Conservation (phyloP, 2,113 vertebrate species). For the Melierax canorus region DNA sequence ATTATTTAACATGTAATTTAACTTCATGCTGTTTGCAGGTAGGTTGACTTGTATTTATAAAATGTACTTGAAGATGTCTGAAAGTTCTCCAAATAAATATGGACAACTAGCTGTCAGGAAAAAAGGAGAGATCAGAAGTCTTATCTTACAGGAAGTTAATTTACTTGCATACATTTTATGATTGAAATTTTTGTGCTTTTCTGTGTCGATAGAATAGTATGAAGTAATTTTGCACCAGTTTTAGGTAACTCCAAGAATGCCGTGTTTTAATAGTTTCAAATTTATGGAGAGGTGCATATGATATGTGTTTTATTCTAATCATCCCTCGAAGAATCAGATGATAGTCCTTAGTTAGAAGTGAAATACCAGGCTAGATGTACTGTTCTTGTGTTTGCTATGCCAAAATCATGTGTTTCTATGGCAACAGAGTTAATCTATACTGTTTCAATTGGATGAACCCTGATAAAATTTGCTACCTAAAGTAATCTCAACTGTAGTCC, state of each 20-base stretch:
- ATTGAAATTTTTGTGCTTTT: background rate
- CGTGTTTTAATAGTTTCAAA: background rate
- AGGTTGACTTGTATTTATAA: background rate
- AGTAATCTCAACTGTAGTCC: constrained; percentile 13
- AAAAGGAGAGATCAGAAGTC: background rate
- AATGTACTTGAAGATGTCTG: background rate
- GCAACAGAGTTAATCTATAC: constrained; percentile 21
- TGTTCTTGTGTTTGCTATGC: background rate
- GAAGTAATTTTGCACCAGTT: background rate
- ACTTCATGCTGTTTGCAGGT: background rate
- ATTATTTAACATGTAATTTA: background rate
- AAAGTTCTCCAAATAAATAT: background rate
- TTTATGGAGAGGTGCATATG: background rate
- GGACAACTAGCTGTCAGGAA: background rate
- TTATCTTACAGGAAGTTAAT: background rate
- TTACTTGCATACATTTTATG: background rate
- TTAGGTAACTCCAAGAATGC: background rate
- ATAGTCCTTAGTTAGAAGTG: background rate
- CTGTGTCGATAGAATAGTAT: background rate
- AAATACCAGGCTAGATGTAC: background rate
- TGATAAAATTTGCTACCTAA: constrained; percentile 33
- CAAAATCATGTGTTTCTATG: constrained; percentile 18
- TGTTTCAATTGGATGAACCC: constrained; percentile 32
- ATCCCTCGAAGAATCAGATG: background rate
- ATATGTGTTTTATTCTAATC: background rate